These are phyloP conservation scores for Nothoprocta perdicaria DNA, from an alignment of 2,113 vertebrate genomes.

Conservation along the genomic window DNA sequence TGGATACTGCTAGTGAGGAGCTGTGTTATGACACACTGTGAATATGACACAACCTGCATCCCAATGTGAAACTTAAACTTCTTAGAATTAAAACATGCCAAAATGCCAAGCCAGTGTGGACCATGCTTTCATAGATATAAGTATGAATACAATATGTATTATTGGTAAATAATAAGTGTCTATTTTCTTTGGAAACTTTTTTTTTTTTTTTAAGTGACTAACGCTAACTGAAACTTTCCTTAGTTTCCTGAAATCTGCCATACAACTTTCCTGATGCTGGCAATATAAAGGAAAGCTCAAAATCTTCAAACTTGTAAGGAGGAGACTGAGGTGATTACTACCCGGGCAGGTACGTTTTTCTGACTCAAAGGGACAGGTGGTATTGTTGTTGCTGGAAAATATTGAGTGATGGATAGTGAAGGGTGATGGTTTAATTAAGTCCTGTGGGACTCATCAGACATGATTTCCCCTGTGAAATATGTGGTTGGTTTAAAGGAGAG, in stretches of 20 bases:
- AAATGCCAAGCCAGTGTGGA: slow-evolving; percentile 12
- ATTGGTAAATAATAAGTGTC: neutral
- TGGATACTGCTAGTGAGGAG: slow-evolving; percentile 27
- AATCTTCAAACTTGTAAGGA: neutral
- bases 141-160: slow-evolving; percentile 38
- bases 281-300: neutral
- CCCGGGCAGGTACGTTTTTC: neutral
- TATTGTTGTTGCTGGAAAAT: neutral
- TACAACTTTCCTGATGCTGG: neutral
- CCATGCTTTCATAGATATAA: neutral
- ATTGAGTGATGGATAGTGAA: neutral
- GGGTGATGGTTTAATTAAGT: neutral
- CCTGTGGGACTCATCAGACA: neutral
- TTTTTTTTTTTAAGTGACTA: neutral
- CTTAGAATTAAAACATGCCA: slow-evolving; percentile 59
- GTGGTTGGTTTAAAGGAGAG: neutral
- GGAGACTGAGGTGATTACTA: neutral
- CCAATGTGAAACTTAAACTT: slow-evolving; percentile 62
- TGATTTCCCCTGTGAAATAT: neutral
- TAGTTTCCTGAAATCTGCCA: neutral
- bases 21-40: neutral
- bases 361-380: neutral
- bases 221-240: neutral
- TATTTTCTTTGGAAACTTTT: neutral
- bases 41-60: neutral